Percentiles rank a stretch among this genome's conserved stretches.
Evolutionary conservation across 2,797 vertebrate genomes (phyloP).

Genomic region (Cossypha niveicapilla): DNA sequence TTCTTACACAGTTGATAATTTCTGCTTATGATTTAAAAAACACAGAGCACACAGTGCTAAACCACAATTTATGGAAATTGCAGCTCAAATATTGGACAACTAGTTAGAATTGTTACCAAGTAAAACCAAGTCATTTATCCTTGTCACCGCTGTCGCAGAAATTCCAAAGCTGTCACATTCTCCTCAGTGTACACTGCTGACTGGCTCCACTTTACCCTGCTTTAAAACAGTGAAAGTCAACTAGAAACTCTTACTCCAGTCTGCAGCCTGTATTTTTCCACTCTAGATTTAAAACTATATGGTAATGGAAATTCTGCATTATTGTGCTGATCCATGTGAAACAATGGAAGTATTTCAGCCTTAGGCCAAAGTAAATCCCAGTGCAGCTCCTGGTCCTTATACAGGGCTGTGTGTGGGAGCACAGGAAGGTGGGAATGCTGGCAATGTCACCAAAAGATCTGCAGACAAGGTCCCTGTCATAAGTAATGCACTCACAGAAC

Average conservation of each 20-base stretch:
- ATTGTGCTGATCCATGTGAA: not conserved
- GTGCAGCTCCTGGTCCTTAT: not conserved
- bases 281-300: not conserved
- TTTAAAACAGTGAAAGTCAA: not conserved
- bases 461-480: not conserved
- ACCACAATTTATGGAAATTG: not conserved
- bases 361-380: not conserved
- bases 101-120: not conserved
- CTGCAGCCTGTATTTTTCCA: constrained; percentile 9
- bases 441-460: not conserved
- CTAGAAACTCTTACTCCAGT: not conserved
- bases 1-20: not conserved
- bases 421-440: not conserved
- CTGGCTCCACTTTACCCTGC: not conserved
- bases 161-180: not conserved
- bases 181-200: not conserved
- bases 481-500: accelerated
- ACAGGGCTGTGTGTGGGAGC: not conserved
- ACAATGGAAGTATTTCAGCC: not conserved
- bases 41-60: not conserved
- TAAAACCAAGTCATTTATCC: not conserved
- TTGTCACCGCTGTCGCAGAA: not conserved
- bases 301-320: not conserved
- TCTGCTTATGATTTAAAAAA: not conserved
- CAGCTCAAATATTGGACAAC: not conserved